phyloP scores from a whole-genome alignment of 2,797 vertebrate genomes.

The Sciaenops ocellatus region DNA sequence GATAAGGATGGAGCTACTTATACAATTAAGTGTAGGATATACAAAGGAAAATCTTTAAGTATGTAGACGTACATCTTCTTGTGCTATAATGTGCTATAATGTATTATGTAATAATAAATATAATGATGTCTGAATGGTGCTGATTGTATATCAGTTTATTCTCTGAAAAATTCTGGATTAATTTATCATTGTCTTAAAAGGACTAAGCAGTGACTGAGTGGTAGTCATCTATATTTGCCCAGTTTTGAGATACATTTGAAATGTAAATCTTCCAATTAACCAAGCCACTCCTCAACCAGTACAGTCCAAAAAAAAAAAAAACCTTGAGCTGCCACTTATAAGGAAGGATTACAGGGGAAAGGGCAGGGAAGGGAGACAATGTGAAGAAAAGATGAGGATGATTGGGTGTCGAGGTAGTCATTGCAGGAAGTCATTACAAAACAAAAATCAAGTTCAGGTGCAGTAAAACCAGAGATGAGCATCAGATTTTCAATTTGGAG shows the following conservation, averaged over 20 bases:
- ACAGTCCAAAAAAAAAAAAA: slow-evolving; percentile 1
- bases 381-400: slow-evolving; percentile 15
- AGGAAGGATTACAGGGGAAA: slow-evolving; percentile 10
- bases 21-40: not conserved
- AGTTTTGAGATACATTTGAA: not conserved
- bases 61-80: not conserved
- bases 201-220: not conserved
- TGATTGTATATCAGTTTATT: not conserved
- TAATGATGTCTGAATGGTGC: not conserved
- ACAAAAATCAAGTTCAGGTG: slow-evolving; percentile 40
- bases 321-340: not conserved
- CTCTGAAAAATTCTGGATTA: not conserved
- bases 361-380: slow-evolving; percentile 2
- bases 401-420: slow-evolving; percentile 22
- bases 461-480: slow-evolving; percentile 50
- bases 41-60: not conserved
- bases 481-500: slow-evolving; percentile 58
- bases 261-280: slow-evolving; percentile 8
- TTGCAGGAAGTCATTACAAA: slow-evolving; percentile 44
- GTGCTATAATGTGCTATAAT: not conserved
- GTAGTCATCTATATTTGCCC: not conserved
- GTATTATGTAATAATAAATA: not conserved
- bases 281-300: not conserved
- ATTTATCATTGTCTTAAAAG: not conserved
- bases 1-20: not conserved